Base-by-base conservation (phyloP, 2,797 vertebrate species). In the Pseudochromis fuscus region DNA sequence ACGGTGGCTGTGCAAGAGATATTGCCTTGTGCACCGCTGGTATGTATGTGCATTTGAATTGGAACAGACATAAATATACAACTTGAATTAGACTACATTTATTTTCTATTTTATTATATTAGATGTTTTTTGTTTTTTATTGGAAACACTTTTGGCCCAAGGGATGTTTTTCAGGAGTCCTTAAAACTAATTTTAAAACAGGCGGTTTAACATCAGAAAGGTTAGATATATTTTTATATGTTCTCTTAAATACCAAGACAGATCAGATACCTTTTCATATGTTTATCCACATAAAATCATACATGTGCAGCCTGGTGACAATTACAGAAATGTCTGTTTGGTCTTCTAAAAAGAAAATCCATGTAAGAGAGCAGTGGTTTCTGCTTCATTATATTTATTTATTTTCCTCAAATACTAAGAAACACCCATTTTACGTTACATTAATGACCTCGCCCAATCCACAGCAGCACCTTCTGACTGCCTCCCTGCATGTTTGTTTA, bases 61-160 rank as follows among this genome's bases (percentile, higher is more conserved):
- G 57, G 48, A 88, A 63, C 25, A 57, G 62, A 66, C 31, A 19
- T 67, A 81, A 79, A 86, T 87, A 83, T 61, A 82, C 19, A 52
- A 60, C 61, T 69, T 64, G 49, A 85, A 86, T 85, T 65, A 72
- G 55, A 70, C 79, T 63, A 67, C 49, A 82, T 77, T 77, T 66
- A 40, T 42, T 30, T 59, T 44, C 8, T 23, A 4, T 45, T 45
- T 45, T 65, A 77, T 67, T 63, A 50, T 56, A 62, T 70, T 46
- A 44, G 27, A 59, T 30, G 28, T 30, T 45, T 10, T n/a, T 19
- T 44, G 7, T 44, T 62, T 72, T 75, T 61, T 75, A 73, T 68
- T 28, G 52, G 59, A 37, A 38, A 9, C 31, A 25, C 19, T 42
- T 68, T 33, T 31, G 50, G 35, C 66, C 53, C 35, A 7, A 9